These are phyloP conservation scores for Clarias gariepinus DNA, from an alignment of 2,113 vertebrate species.

Conservation along the genomic window DNA sequence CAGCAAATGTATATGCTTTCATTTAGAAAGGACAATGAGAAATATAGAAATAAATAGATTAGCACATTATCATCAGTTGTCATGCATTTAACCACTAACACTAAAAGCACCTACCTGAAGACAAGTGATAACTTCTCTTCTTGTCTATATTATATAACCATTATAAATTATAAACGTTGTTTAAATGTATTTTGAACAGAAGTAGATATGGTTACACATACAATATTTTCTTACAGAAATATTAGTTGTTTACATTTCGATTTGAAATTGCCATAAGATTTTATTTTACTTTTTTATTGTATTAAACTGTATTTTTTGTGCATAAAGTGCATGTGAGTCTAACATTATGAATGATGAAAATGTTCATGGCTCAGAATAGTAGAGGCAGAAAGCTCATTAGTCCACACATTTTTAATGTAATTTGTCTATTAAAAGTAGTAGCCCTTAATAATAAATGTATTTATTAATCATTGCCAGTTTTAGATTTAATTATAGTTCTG, in stretches of 20 bases:
- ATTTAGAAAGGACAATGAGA: not conserved
- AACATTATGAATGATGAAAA: slow-evolving; percentile 66
- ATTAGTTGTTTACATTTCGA: not conserved
- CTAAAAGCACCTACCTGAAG: not conserved
- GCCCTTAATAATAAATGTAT: slow-evolving; percentile 8
- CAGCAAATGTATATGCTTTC: not conserved
- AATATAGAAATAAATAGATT: not conserved
- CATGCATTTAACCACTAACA: not conserved
- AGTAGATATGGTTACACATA: not conserved
- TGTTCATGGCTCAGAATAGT: slow-evolving; percentile 75
- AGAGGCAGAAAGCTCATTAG: slow-evolving; percentile 63
- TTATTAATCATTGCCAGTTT: slow-evolving; percentile 61
- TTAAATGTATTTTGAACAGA: not conserved
- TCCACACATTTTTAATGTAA: slow-evolving; percentile 68
- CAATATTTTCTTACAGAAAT: not conserved
- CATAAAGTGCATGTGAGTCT: slow-evolving; percentile 43
- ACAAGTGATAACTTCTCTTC: not conserved
- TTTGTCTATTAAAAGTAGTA: slow-evolving; percentile 76
- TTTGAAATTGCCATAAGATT: not conserved
- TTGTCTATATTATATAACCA: not conserved
- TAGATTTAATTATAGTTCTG: slow-evolving; percentile 82
- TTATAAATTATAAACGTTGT: not conserved
- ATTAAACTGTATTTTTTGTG: not conserved
- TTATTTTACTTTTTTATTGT: not conserved
- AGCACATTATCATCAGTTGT: not conserved